These are phyloP conservation scores for Microcebus tavaratra DNA, from an alignment of 2,113 vertebrate genomes.

Conservation along the genomic window DNA sequence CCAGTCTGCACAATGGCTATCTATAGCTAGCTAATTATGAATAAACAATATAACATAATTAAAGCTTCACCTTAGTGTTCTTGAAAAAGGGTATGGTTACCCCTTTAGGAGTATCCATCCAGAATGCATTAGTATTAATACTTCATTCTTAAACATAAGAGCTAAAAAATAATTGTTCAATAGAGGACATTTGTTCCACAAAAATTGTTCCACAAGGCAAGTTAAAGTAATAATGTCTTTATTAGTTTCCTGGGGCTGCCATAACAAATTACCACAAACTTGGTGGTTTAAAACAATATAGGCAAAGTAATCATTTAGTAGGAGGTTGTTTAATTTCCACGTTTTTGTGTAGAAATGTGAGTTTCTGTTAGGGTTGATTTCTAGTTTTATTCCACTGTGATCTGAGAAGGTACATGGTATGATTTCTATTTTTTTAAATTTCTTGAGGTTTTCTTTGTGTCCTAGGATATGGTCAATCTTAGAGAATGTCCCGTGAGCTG, in stretches of 20 bases:
- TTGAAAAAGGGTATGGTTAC: neutral
- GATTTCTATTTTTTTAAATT: no score
- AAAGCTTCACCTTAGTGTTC: neutral
- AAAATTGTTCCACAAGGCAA: neutral
- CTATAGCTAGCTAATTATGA: neutral
- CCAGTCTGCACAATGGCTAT: neutral
- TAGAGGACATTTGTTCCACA: neutral
- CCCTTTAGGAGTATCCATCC: neutral
- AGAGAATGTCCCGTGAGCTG: no score
- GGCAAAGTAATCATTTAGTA: no score
- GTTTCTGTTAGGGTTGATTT: no score
- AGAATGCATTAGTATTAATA: neutral
- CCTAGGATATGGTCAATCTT: no score
- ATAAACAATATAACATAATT: neutral
- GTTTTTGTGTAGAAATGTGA: no score
- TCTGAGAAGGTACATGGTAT: no score
- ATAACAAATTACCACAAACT: neutral
- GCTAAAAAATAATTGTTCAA: neutral
- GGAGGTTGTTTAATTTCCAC: no score
- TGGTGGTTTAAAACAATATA: no score
- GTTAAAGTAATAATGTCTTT: neutral
- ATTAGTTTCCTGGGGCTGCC: neutral
- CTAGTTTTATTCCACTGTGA: no score
- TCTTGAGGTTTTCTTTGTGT: no score
- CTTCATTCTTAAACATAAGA: neutral